Evolutionary conservation across 1,140 invertebrate species (phyloP).

Genomic region (Monochamus saltuarius): DNA sequence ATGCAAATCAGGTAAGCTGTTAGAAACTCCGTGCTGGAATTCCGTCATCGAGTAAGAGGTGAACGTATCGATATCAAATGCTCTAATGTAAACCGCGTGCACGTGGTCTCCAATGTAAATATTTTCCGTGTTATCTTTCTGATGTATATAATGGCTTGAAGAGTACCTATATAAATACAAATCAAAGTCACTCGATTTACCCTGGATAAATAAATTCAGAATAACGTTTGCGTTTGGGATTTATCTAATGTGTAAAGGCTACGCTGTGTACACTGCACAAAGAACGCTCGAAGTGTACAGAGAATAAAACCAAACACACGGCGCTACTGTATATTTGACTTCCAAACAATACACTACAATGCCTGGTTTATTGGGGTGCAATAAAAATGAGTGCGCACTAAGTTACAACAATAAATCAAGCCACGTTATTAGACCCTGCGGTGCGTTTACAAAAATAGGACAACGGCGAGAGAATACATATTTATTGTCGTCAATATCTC

Average conservation of each 20-base stretch:
- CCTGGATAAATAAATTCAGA: constrained; percentile 20
- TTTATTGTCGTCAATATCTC: too few species aligned
- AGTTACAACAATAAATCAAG: too few species aligned
- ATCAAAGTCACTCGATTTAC: constrained; percentile 18
- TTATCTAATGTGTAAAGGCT: constrained; percentile 8
- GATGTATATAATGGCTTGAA: constrained; percentile 14
- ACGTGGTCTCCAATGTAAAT: constrained; percentile 17
- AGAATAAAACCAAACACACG: constrained; percentile 6
- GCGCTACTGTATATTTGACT: constrained; percentile 3
- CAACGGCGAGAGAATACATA: too few species aligned
- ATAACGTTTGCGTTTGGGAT: constrained; percentile 17
- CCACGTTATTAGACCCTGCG: too few species aligned
- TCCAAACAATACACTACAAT: neutral
- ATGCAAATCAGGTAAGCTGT: neutral
- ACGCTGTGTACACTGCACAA: constrained; percentile 17
- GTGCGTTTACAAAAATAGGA: too few species aligned
- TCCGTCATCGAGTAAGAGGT: constrained; percentile 6
- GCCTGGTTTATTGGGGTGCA: too few species aligned
- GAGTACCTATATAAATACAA: constrained; percentile 7
- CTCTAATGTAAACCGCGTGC: constrained; percentile 16
- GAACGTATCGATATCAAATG: constrained; percentile 17
- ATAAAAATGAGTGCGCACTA: too few species aligned
- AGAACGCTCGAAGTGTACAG: neutral
- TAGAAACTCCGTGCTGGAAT: neutral
- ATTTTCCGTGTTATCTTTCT: constrained; percentile 15